These are phyloP conservation scores for Torymus texanus DNA, from an alignment of 2,888 invertebrate species.

Conservation along the genomic window DNA sequence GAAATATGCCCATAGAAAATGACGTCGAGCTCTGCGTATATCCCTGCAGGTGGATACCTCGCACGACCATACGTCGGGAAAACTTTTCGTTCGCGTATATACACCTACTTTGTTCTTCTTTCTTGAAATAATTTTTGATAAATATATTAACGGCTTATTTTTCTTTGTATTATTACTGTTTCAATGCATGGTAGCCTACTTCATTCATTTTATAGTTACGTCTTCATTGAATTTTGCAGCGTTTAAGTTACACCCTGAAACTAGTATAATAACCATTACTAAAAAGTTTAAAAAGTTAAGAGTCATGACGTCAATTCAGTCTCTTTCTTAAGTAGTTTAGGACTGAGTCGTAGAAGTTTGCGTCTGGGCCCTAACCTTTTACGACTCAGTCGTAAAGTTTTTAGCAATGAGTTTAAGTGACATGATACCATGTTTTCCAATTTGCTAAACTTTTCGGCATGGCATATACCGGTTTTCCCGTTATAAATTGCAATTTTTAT, in stretches of 20 bases:
- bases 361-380: constrained; percentile 32
- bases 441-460: constrained; percentile 31
- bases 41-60: constrained; percentile 28
- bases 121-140: too few relatives aligned
- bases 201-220: too few relatives aligned
- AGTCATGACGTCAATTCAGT: constrained; percentile 24
- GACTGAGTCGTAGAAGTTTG: constrained; percentile 23
- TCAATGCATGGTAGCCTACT: too few relatives aligned
- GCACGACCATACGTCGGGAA: background rate
- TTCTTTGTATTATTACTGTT: background rate
- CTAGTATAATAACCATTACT: constrained; percentile 25
- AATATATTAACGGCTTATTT: constrained; percentile 15
- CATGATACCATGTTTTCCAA: constrained; percentile 47
- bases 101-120: too few relatives aligned
- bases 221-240: background rate
- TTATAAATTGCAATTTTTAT: constrained; percentile 28
- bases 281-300: constrained; percentile 35
- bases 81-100: too few relatives aligned
- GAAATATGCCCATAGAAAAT: constrained; percentile 40
- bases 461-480: constrained; percentile 11
- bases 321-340: constrained; percentile 43
- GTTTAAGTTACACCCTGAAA: constrained; percentile 6
- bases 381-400: constrained; percentile 46
- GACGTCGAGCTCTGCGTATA: background rate
- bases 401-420: constrained; percentile 42